Evolutionary conservation across 2,888 invertebrate species (phyloP), one percentile per base, ranked within the genome.

Genomic region (Meandrusa payeni): DNA sequence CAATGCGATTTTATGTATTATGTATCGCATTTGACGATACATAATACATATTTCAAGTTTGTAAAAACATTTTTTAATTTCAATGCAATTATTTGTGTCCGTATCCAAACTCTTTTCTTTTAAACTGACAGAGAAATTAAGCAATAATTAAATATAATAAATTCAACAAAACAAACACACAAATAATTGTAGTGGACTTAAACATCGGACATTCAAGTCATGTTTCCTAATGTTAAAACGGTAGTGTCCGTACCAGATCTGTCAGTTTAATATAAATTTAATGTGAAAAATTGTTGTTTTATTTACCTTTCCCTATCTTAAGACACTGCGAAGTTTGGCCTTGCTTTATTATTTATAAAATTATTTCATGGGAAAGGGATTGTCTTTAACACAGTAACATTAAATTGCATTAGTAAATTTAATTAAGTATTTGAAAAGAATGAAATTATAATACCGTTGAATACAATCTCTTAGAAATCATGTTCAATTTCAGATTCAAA

Each of bases 221-320:
- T 22, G 23, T 36, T 28, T 36, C 32, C 46, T 54, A 50, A 50
- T 57, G 66, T 68, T 65, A 69, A 73, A 68, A 68, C 74, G 60
- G 63, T 73, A 71, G 73, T 69, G 57, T 57, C 65, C 59, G 66
- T 76, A 69, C 72, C 80, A 77, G 82, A 76, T 86, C 86, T 85
- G 78, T 81, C 71, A 73, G 74, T 81, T n/a, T 75, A 78, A 83
- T 83, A 87, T 87, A 87, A 83, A 80, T 76, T 83, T 85, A 82
- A 79, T 86, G 87, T 86, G 76, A 78, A 70, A 64, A 59, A 77
- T 72, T 73, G 76, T 86, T 78, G 86, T 87, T 86, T 87, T 48
- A 86, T 85, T 86, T 82, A 47, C 47, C 45, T 38, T 13, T 19
- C 45, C 61, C 64, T 49, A 45, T 46, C 50, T 64, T 64, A 64